These are phyloP conservation scores for Syndactyla subalaris DNA, from an alignment of 2,797 vertebrate genomes.

Conservation along the genomic window DNA sequence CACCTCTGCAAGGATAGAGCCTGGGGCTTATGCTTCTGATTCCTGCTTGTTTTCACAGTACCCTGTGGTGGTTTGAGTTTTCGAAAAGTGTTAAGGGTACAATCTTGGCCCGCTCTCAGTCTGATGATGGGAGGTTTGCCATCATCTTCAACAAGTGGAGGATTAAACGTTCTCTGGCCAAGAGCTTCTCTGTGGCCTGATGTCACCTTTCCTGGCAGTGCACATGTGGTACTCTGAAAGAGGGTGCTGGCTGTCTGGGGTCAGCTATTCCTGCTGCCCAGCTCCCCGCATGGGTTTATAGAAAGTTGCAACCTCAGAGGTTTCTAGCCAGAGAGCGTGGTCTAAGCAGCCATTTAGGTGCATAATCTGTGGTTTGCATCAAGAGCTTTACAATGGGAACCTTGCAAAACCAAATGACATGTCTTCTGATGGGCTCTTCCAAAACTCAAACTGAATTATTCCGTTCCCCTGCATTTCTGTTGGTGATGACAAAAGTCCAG, in stretches of 20 bases:
- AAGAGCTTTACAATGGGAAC: background rate
- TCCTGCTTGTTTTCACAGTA: background rate
- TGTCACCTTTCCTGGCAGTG: background rate
- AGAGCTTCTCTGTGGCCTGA: background rate
- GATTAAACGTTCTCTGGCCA: background rate
- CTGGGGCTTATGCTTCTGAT: background rate
- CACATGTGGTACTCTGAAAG: background rate
- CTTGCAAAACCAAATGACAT: background rate
- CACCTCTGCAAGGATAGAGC: background rate
- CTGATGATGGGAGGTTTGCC: background rate
- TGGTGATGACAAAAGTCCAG: background rate
- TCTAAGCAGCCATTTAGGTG: background rate
- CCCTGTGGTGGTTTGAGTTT: background rate
- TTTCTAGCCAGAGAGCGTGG: fast-evolving
- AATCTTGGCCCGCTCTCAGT: background rate
- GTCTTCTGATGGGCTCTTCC: background rate
- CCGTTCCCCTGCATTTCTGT: background rate
- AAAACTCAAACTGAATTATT: background rate
- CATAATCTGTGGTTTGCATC: background rate
- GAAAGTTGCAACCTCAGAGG: background rate
- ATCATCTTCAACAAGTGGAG: background rate
- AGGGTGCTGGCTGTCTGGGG: fast-evolving
- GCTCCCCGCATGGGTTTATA: fast-evolving
- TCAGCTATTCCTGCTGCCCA: fast-evolving
- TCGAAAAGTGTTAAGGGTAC: background rate